These are phyloP conservation scores for Drosophila pruinosa DNA, from an alignment of 1,140 invertebrate genomes.

Conservation along the genomic window DNA sequence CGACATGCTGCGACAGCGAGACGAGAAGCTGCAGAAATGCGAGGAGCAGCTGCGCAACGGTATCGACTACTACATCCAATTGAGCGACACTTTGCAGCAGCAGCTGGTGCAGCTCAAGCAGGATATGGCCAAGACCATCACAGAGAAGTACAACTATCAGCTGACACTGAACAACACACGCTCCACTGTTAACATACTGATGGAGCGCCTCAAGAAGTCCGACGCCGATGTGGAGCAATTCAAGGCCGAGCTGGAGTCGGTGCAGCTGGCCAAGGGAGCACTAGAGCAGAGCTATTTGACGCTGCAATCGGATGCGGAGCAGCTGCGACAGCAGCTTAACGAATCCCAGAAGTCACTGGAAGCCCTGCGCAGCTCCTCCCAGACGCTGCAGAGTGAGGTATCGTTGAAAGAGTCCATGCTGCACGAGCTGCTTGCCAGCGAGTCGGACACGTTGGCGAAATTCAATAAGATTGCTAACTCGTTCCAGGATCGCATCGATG, in stretches of 20 bases:
- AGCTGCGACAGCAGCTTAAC: constrained; percentile 74
- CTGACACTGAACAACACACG: constrained; percentile 83
- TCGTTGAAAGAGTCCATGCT: constrained; percentile 80
- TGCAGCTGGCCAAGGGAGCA: constrained; percentile 82
- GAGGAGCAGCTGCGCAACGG: constrained; percentile 78
- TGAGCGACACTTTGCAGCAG: constrained; percentile 73
- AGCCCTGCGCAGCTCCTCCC: constrained; percentile 64
- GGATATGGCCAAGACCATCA: constrained; percentile 79
- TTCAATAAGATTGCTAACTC: constrained; percentile 83
- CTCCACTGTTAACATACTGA: constrained; percentile 83
- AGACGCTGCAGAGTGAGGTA: constrained; percentile 77
- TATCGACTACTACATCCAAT: constrained; percentile 78
- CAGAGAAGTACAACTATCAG: constrained; percentile 84
- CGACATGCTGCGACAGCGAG: constrained; percentile 76
- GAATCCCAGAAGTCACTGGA: constrained; percentile 67
- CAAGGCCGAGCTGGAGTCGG: constrained; percentile 83
- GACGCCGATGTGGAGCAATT: constrained; percentile 84
- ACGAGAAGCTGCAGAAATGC: constrained; percentile 82
- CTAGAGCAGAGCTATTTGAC: constrained; percentile 82
- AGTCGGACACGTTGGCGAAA: constrained; percentile 82
- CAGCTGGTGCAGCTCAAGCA: constrained; percentile 78
- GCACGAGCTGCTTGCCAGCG: constrained; percentile 77
- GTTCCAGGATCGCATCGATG: constrained; percentile 82
- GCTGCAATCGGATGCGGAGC: constrained; percentile 77
- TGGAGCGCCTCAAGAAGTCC: constrained; percentile 83